These are phyloP conservation scores for Falco cherrug DNA, from an alignment of 2,797 vertebrate species.

Conservation along the genomic window DNA sequence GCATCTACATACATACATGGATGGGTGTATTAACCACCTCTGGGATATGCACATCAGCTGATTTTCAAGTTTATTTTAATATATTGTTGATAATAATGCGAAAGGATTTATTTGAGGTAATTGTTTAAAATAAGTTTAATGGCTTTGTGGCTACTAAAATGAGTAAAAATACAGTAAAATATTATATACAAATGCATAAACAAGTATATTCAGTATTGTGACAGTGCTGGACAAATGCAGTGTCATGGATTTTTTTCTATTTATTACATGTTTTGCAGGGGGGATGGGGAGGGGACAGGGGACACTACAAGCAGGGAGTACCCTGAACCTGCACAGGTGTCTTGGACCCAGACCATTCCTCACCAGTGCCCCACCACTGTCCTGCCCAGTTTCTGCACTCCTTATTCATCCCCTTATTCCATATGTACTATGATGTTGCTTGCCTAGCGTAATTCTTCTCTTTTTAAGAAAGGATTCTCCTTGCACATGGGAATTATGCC, in stretches of 20 bases:
- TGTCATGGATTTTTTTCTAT: not conserved
- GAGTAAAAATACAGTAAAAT: not conserved
- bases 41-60: conserved; percentile 2
- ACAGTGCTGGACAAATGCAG: not conserved
- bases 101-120: not conserved
- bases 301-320: not conserved
- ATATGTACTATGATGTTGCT: not conserved
- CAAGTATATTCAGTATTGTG: not conserved
- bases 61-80: conserved; percentile 54
- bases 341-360: not conserved
- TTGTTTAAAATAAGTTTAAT: not conserved
- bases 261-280: not conserved
- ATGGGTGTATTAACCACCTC: conserved; percentile 13
- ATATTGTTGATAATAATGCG: not conserved
- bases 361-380: not conserved
- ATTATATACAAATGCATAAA: not conserved
- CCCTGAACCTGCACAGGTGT: not conserved
- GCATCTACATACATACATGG: conserved; percentile 59
- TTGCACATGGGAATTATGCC: not conserved
- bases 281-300: rapidly evolving
- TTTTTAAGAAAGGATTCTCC: not conserved
- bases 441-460: not conserved
- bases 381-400: not conserved
- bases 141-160: not conserved
- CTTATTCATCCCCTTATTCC: not conserved